phyloP scores from a whole-genome alignment of 2,888 invertebrate genomes.

The Subacronicta megacephala region DNA sequence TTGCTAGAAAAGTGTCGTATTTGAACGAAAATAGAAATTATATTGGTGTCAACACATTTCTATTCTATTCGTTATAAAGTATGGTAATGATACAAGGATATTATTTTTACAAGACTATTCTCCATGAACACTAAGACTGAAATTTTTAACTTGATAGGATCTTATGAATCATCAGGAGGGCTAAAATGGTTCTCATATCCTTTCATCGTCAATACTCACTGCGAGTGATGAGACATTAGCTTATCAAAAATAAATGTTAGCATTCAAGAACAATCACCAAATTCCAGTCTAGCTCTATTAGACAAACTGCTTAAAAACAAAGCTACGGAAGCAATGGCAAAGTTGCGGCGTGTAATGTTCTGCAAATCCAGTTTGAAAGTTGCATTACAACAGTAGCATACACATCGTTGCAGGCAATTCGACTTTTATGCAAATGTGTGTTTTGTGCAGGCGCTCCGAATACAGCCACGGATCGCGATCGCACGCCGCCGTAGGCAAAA shows the following conservation, averaged over 20 bases:
- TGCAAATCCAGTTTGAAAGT: constrained; percentile 69
- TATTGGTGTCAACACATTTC: constrained; percentile 12
- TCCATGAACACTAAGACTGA: too few species aligned
- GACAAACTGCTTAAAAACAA: constrained; percentile 47
- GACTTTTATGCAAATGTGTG: constrained; percentile 79
- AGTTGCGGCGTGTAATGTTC: constrained; percentile 53
- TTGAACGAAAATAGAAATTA: constrained; percentile 19
- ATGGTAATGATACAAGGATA: background rate
- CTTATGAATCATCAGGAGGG: too few species aligned
- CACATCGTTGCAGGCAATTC: constrained; percentile 71
- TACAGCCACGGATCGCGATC: constrained; percentile 7
- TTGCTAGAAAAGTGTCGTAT: constrained; percentile 16
- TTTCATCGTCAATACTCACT: too few species aligned
- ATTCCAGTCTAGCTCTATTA: background rate
- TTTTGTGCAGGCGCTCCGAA: constrained; percentile 51
- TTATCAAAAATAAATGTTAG: too few species aligned
- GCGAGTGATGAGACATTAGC: too few species aligned
- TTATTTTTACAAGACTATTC: too few species aligned
- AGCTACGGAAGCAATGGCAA: constrained; percentile 21
- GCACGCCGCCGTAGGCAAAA: constrained; percentile 45
- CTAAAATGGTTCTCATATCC: too few species aligned
- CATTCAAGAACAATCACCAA: background rate
- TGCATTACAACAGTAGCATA: constrained; percentile 66
- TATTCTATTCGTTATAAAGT: background rate
- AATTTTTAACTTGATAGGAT: too few species aligned